phyloP scores from a whole-genome alignment of 37 sponge, comb jelly and placozoan genomes.

The Chondrosia reniformis region DNA sequence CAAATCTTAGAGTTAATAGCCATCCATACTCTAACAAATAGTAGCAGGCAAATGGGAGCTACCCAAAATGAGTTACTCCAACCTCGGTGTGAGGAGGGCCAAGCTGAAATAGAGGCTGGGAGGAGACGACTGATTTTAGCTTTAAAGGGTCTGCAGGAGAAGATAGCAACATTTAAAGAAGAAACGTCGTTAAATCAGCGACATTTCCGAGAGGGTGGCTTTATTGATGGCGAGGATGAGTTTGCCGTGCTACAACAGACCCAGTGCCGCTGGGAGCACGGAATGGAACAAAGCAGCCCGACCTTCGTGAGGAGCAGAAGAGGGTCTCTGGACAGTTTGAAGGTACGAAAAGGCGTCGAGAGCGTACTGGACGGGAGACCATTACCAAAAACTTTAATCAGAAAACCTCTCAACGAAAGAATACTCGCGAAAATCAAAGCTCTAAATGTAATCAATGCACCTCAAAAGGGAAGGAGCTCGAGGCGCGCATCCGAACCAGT shows the following conservation, averaged over 20 bases:
- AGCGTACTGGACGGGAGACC: conserved; percentile 1
- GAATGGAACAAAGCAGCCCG: too few relatives aligned
- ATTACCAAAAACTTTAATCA: not conserved
- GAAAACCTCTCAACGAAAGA: not conserved
- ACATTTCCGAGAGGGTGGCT: not conserved
- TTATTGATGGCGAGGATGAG: not conserved
- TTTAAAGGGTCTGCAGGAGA: not conserved
- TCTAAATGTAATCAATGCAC: not conserved
- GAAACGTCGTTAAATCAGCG: not conserved
- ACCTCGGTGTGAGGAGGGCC: not conserved
- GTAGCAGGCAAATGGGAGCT: not conserved
- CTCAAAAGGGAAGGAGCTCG: not conserved
- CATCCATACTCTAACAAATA: not conserved
- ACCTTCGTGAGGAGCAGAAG: not conserved
- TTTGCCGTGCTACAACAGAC: not conserved
- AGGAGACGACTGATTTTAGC: not conserved
- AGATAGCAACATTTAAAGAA: not conserved
- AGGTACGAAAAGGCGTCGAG: not conserved
- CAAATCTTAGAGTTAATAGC: conserved; percentile 2
- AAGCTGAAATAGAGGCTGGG: not conserved
- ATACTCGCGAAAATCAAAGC: not conserved
- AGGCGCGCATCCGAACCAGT: too few relatives aligned
- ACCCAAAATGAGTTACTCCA: not conserved
- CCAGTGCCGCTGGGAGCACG: conserved; percentile 1
- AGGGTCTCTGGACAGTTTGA: not conserved